These are phyloP conservation scores for Ectemnius continuus DNA, from an alignment of 2,888 invertebrate species.

Conservation along the genomic window DNA sequence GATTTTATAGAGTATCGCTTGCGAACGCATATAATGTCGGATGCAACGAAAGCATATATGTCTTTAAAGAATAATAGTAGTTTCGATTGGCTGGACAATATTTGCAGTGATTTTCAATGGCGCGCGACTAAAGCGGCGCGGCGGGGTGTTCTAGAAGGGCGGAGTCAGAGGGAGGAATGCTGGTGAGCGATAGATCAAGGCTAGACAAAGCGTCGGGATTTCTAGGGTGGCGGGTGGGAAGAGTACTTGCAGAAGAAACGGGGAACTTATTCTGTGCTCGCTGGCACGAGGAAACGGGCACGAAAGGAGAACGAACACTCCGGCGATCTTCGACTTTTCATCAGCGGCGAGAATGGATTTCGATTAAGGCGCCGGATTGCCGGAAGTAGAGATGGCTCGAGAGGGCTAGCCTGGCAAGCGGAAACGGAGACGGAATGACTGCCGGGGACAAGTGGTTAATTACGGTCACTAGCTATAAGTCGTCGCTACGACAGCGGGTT, in stretches of 20 bases:
- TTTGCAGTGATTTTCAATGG: too few species aligned
- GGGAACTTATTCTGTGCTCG: constrained; percentile 34
- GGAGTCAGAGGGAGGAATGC: neutral
- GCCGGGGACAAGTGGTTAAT: constrained; percentile 66
- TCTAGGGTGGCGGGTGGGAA: constrained; percentile 18
- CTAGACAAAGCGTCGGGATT: constrained; percentile 26
- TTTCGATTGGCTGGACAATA: too few species aligned
- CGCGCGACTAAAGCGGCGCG: too few species aligned
- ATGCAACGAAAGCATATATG: too few species aligned
- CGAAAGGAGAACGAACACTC: constrained; percentile 40
- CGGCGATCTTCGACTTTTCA: constrained; percentile 64
- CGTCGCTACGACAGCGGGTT: constrained; percentile 31
- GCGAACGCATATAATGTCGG: too few species aligned
- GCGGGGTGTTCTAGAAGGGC: too few species aligned
- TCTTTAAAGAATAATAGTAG: too few species aligned
- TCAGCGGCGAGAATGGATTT: constrained; percentile 67
- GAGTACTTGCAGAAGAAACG: constrained; percentile 32
- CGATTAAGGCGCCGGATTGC: constrained; percentile 63
- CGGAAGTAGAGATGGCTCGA: constrained; percentile 53
- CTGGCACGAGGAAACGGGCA: constrained; percentile 9
- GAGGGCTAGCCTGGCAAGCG: constrained; percentile 26
- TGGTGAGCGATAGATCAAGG: neutral
- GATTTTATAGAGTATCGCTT: too few species aligned
- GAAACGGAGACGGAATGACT: constrained; percentile 53
- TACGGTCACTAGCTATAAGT: constrained; percentile 61